Evolutionary conservation across 2,888 invertebrate genomes (phyloP), one percentile per base, ranked within the genome.

Genomic region (Tortricodes alternella): DNA sequence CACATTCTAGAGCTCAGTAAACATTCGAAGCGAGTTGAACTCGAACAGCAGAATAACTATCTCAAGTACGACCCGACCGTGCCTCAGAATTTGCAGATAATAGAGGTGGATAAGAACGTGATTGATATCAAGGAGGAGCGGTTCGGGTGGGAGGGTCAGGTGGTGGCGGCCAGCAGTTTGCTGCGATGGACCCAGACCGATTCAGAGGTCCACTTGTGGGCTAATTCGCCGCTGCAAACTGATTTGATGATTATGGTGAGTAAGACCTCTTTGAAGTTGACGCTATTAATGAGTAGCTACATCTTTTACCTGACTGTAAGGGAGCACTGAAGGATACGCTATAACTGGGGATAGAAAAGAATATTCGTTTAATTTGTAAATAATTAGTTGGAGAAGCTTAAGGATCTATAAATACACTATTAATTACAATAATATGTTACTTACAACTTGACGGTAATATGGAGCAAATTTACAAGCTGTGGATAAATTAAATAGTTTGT

Each of bases 201-300:
- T 48, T 65, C 79, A 9, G 88, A 89, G 51, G 73, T 89, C 9
- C 70, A 66, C 49, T 80, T 90, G 60, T 71, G 82, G 6, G 78
- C 88, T 0, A 66, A 76, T 6, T 86, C 89, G 2, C 74, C 76
- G 32, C 71, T 89, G 9, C 83, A 85, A 50, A 80, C 83, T 0
- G 89, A 89, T 64, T 68, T 90, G 46, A 83, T 87, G 82, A 85
- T 90, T 60, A 80, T 89, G 88, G 90, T 88, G 59, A 81, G 80
- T 73, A 6, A 11, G 13, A n/a, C 13, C 2, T 6, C 9, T 37
- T 37, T 16, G 4, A 1, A 18, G 9, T n/a, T n/a, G n/a, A n/a
- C n/a, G n/a, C n/a, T n/a, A n/a, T n/a, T n/a, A n/a, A n/a, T n/a
- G n/a, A n/a, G n/a, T n/a, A n/a, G n/a, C n/a, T n/a, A n/a, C n/a